Evolutionary conservation across 23 tunicate species (phyloP).

Genomic region (Ciona savignyi): DNA sequence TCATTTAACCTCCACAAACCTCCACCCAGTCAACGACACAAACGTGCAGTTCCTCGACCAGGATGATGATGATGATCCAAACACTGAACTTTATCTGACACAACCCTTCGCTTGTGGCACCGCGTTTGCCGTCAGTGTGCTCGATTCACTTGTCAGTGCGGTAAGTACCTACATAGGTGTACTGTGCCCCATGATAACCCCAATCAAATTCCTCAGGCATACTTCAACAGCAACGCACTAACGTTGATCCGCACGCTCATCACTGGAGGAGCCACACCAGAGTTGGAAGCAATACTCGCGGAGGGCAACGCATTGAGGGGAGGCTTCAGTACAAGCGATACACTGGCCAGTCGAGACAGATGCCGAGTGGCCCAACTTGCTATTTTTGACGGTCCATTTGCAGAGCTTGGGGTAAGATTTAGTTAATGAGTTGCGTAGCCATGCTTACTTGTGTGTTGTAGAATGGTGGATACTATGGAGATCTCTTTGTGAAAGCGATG

Average conservation of each 20-base stretch:
- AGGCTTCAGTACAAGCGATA: slow-evolving; percentile 59
- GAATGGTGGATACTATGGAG: slow-evolving; percentile 94
- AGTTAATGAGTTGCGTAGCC: background rate
- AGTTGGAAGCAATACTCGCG: slow-evolving; percentile 91
- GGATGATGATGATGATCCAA: slow-evolving; percentile 99
- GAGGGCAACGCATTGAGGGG: slow-evolving; percentile 85
- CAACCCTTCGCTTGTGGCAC: slow-evolving; percentile 99
- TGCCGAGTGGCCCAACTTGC: slow-evolving; percentile 98
- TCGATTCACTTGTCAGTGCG: slow-evolving; percentile 95
- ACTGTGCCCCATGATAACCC: too few relatives aligned
- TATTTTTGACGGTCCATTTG: slow-evolving; percentile 89
- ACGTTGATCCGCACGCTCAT: slow-evolving; percentile 92
- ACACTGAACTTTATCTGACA: slow-evolving; percentile 94
- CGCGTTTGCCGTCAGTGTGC: slow-evolving; percentile 95
- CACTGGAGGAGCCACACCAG: slow-evolving; percentile 98
- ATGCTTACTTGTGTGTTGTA: slow-evolving; percentile 7
- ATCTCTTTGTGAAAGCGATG: slow-evolving; percentile 85
- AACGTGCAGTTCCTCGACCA: slow-evolving; percentile 99
- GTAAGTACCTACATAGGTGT: too few relatives aligned
- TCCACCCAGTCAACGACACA: slow-evolving; percentile 89
- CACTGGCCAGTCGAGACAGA: slow-evolving; percentile 90
- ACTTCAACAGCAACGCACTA: slow-evolving; percentile 94
- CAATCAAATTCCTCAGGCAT: slow-evolving; percentile 47
- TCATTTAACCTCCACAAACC: too few relatives aligned
- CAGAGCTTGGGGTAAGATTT: slow-evolving; percentile 59